A percentile compares a stretch with the other conserved stretches of the same genome.
Conservation (phyloP, 2,113 vertebrate species). For the Nanger granti region DNA sequence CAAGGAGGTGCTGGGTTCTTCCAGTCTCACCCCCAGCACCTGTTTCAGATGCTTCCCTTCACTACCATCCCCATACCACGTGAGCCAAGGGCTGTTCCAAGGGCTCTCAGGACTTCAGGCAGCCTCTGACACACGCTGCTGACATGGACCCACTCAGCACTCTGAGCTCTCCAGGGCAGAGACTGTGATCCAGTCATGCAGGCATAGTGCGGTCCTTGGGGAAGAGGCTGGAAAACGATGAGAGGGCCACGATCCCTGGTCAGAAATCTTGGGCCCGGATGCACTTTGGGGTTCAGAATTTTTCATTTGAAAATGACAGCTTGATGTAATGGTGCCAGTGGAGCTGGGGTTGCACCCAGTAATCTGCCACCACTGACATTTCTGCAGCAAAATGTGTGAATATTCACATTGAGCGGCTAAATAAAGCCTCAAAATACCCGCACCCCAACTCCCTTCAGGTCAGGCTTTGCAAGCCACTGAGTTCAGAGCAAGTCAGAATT, state of each 20-base stretch:
- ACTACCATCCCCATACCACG: rapidly evolving
- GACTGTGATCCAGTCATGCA: background rate
- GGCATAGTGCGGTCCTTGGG: background rate
- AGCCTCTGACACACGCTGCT: background rate
- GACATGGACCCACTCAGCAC: background rate
- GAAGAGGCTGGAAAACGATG: background rate
- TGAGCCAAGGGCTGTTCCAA: background rate
- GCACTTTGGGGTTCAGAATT: background rate
- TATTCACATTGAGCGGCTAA: background rate
- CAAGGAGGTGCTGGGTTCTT: background rate
- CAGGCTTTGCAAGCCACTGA: background rate
- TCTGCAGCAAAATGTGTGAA: background rate
- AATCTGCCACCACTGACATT: background rate
- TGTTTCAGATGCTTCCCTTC: background rate
- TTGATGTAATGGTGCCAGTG: background rate
- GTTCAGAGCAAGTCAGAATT: background rate
- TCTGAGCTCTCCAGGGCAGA: background rate
- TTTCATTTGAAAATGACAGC: background rate
- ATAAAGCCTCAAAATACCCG: background rate
- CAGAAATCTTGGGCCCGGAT: background rate
- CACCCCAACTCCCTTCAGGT: background rate
- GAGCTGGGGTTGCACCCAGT: background rate
- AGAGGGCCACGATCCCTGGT: background rate
- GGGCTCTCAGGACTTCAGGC: background rate
- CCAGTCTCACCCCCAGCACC: background rate